Evolutionary conservation across 2,888 invertebrate genomes (phyloP).

Genomic region (Ennomos erosarius): DNA sequence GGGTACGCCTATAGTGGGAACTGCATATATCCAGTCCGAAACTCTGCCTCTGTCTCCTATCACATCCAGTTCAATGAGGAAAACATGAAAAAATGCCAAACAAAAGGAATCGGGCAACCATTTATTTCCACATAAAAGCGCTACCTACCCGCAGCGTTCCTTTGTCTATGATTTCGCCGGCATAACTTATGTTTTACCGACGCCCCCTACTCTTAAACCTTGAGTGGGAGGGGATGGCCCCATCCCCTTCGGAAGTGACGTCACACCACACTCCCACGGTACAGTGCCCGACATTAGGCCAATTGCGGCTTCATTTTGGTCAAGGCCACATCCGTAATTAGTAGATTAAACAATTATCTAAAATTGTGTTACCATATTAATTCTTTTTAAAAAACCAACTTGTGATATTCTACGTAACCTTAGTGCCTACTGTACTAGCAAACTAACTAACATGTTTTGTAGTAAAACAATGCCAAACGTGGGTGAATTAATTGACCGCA

Average conservation of each 20-base stretch:
- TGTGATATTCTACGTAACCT: no score
- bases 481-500: no score
- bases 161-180: slow-evolving; percentile 37
- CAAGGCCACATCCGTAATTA: slow-evolving; percentile 36
- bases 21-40: no score
- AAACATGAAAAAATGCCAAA: slow-evolving; percentile 21
- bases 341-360: not conserved
- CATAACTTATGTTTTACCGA: slow-evolving; percentile 36
- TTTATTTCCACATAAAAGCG: slow-evolving; percentile 38
- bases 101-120: slow-evolving; percentile 27
- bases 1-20: no score
- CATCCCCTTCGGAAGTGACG: slow-evolving; percentile 9
- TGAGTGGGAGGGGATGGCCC: not conserved
- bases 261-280: slow-evolving; percentile 20
- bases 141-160: slow-evolving; percentile 28
- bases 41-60: slow-evolving; percentile 14
- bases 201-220: slow-evolving; percentile 7
- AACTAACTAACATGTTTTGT: no score
- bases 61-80: slow-evolving; percentile 25
- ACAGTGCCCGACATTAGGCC: slow-evolving; percentile 34
- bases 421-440: no score
- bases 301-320: slow-evolving; percentile 24
- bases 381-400: no score
- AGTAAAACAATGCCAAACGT: no score
- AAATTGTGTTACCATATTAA: no score